Base-by-base conservation (phyloP, 2,113 vertebrate species). In the Xiphophorus couchianus region DNA sequence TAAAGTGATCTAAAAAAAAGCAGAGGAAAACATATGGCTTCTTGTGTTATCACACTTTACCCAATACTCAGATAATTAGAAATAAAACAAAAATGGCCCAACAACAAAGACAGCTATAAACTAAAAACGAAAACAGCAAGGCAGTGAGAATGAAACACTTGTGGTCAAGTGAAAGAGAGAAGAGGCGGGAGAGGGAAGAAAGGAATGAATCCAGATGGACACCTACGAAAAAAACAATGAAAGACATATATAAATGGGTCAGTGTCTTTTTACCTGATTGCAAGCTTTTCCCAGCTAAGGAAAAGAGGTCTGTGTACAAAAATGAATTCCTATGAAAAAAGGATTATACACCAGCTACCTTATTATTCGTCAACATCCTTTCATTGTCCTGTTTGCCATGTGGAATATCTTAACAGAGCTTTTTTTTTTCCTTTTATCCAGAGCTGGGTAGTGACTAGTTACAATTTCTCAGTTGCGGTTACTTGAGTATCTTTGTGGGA, bases 141-240 rank as follows among this genome's bases (percentile, higher is more conserved):
- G 27, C 5, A 8, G 66, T 77, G 76, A 78, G 71, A 83, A 88
- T 83, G 73, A 80, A 86, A 84, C 83, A 87, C 78, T 78, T 76
- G 75, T 68, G 80, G 73, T 74, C 54, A 87, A 82, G 81, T 78
- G 83, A 84, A 75, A 86, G 69, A 5, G 4, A 17, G 17, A 48
- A 66, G 63, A 67, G 73, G 69, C 54, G 79, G 75, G n/a, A 39
- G 8, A 48, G 14, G 44, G 44, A 19, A 48, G 33, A 31, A 62
- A 30, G 31, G 39, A 78, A 66, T 1, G 37, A 68, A 73, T 67
- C 58, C 67, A 76, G 73, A 83, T 78, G 76, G 73, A 77, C 64
- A 42, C 35, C 63, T 28, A 80, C 66, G 28, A 58, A 31, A 30
- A 58, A 27, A 25, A 72, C 33, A 1, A 65, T 15, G 19, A 60